Conservation (phyloP, 1,140 invertebrate species). For the Orius laevigatus region DNA sequence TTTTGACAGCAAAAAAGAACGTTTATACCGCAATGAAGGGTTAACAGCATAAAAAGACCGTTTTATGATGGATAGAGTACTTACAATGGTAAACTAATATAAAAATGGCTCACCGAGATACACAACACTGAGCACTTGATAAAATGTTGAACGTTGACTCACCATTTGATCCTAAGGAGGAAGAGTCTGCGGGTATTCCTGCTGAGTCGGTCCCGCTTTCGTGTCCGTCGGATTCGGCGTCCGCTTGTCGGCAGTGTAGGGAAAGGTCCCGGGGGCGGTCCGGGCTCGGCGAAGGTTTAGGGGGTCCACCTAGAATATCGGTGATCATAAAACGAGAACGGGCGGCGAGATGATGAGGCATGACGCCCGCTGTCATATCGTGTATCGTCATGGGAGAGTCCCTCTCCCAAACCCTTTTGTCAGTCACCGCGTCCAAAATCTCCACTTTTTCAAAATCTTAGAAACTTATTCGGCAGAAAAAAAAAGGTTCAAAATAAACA, state of each 20-base stretch:
- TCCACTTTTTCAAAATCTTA: too few relatives aligned
- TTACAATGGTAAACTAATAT: too few relatives aligned
- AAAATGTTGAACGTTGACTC: neutral
- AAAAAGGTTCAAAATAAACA: too few relatives aligned
- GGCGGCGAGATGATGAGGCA: constrained; percentile 8
- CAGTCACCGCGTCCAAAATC: constrained; percentile 6
- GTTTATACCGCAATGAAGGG: too few relatives aligned
- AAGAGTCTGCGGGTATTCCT: constrained; percentile 8
- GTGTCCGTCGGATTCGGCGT: constrained; percentile 9
- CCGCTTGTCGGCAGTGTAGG: constrained; percentile 2
- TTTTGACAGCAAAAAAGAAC: too few relatives aligned
- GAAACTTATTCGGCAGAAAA: too few relatives aligned
- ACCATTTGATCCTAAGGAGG: constrained; percentile 8
- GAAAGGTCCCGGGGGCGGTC: constrained; percentile 7
- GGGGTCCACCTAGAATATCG: constrained; percentile 5
- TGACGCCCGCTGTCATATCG: constrained; percentile 9
- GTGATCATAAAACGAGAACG: constrained; percentile 6
- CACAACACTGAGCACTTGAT: too few relatives aligned
- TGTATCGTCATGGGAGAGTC: constrained; percentile 10
- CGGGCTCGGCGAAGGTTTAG: constrained; percentile 5
- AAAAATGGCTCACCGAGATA: too few relatives aligned
- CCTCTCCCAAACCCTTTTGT: constrained; percentile 9
- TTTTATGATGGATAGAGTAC: too few relatives aligned
- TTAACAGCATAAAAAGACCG: too few relatives aligned
- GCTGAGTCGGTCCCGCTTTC: constrained; percentile 5